phyloP scores from a whole-genome alignment of 2,113 vertebrate species.

The Helogale parvula region DNA sequence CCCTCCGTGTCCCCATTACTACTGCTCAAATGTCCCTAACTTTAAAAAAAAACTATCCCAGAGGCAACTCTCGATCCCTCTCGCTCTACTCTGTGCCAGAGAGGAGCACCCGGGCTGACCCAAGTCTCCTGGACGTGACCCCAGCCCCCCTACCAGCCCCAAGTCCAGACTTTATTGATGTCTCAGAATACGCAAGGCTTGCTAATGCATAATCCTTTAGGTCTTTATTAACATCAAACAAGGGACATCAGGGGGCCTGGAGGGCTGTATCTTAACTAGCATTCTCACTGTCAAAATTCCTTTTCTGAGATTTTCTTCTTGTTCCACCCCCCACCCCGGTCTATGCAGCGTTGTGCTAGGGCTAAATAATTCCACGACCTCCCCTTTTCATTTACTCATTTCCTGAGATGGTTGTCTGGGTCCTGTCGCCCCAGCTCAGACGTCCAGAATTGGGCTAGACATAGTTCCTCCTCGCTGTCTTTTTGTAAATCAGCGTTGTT shows the following conservation, averaged over 20 bases:
- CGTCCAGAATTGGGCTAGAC: slow-evolving; percentile 63
- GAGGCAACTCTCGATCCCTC: background rate
- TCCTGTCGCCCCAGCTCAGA: slow-evolving; percentile 58
- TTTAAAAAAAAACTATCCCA: background rate
- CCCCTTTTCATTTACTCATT: slow-evolving; percentile 67
- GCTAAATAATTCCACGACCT: slow-evolving; percentile 54
- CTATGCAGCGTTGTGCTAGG: slow-evolving; percentile 16
- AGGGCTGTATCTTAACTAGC: slow-evolving; percentile 30
- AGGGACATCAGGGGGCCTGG: slow-evolving; percentile 62
- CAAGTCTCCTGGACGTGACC: slow-evolving; percentile 64
- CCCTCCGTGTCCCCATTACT: slow-evolving; percentile 25
- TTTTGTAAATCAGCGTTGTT: slow-evolving; percentile 53
- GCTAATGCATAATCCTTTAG: slow-evolving; percentile 50
- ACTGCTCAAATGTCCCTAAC: slow-evolving; percentile 32
- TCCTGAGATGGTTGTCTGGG: slow-evolving; percentile 73
- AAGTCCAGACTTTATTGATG: slow-evolving; percentile 65
- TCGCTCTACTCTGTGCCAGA: background rate
- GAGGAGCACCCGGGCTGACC: slow-evolving; percentile 28
- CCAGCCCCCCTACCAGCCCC: background rate
- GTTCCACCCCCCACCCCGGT: background rate
- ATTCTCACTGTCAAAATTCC: slow-evolving; percentile 65
- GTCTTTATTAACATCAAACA: slow-evolving; percentile 64
- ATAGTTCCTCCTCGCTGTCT: slow-evolving; percentile 57
- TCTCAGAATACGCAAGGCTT: slow-evolving; percentile 43
- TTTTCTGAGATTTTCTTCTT: slow-evolving; percentile 41